Percentiles rank a stretch among this genome's conserved stretches.
Conservation (phyloP, 2,888 invertebrate genomes). For the Melieria omissa region DNA sequence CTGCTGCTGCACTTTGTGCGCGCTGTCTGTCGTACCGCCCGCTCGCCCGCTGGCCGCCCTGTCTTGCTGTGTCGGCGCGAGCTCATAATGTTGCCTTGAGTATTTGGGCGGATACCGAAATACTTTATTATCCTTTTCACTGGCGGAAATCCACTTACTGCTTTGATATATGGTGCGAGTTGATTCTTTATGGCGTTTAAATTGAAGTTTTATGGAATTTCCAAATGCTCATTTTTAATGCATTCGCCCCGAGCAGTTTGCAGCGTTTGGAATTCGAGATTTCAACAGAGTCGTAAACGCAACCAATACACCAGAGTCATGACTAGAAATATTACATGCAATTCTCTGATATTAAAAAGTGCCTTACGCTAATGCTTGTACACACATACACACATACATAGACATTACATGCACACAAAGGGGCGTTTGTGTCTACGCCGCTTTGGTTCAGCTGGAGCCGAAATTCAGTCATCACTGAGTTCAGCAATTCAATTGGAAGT, state of each 20-base stretch:
- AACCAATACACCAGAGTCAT: no score
- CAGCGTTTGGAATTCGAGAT: background rate
- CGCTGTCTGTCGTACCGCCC: background rate
- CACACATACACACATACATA: no score
- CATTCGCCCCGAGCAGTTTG: slow-evolving; percentile 10
- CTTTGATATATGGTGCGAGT: slow-evolving; percentile 20
- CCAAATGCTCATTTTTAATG: slow-evolving; percentile 30
- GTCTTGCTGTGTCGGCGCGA: background rate
- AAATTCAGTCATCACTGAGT: no score
- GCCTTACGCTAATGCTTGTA: no score
- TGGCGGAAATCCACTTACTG: slow-evolving; percentile 15
- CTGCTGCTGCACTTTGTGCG: slow-evolving; percentile 9
- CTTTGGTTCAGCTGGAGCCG: no score
- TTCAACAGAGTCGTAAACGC: no score
- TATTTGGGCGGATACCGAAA: slow-evolving; percentile 18
- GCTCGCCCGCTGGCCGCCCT: background rate
- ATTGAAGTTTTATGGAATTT: slow-evolving; percentile 34
- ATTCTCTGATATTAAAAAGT: no score
- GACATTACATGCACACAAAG: no score
- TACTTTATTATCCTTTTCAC: slow-evolving; percentile 23
- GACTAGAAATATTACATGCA: no score
- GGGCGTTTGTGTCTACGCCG: no score
- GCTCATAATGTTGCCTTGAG: slow-evolving; percentile 19
- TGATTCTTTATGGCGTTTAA: slow-evolving; percentile 32
- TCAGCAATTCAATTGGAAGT: no score